phyloP scores from a whole-genome alignment of 2,888 invertebrate species.

The Seira musarum region DNA sequence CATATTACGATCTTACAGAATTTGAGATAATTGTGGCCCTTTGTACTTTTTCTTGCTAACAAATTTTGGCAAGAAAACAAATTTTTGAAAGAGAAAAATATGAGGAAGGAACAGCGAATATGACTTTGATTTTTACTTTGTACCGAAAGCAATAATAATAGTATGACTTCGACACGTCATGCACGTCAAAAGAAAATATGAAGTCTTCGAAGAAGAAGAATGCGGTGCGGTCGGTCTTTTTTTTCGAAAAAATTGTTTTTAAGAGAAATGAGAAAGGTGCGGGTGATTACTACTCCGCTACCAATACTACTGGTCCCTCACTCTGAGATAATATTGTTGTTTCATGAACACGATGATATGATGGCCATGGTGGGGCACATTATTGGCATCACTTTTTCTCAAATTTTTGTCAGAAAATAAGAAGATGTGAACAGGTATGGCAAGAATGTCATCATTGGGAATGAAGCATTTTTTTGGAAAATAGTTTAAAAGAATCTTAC shows the following conservation, averaged over 20 bases:
- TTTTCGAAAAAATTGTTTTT: conserved; percentile 23
- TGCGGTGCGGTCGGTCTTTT: conserved; percentile 53
- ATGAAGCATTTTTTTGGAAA: conserved; percentile 13
- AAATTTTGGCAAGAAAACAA: conserved; percentile 47
- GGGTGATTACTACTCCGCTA: conserved; percentile 17
- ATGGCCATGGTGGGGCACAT: conserved; percentile 3
- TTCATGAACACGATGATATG: too few species aligned
- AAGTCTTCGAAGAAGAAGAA: conserved; percentile 28
- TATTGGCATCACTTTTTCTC: conserved; percentile 16
- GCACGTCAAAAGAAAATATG: conserved; percentile 9
- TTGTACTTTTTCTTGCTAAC: conserved; percentile 16
- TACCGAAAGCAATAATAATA: conserved; percentile 11
- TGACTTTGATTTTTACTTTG: conserved; percentile 8
- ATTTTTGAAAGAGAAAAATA: conserved; percentile 40
- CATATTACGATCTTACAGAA: neutral
- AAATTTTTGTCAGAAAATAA: neutral
- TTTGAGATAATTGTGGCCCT: conserved; percentile 10
- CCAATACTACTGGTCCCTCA: conserved; percentile 11
- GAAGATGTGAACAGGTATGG: neutral
- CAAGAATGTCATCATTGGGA: conserved; percentile 2
- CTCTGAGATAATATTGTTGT: neutral
- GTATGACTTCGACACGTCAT: conserved; percentile 17
- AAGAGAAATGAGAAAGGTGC: conserved; percentile 15
- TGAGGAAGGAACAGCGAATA: conserved; percentile 52
- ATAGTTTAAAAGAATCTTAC: neutral